Evolutionary conservation across 2,797 vertebrate species (phyloP).

Genomic region (Malurus splendens): DNA sequence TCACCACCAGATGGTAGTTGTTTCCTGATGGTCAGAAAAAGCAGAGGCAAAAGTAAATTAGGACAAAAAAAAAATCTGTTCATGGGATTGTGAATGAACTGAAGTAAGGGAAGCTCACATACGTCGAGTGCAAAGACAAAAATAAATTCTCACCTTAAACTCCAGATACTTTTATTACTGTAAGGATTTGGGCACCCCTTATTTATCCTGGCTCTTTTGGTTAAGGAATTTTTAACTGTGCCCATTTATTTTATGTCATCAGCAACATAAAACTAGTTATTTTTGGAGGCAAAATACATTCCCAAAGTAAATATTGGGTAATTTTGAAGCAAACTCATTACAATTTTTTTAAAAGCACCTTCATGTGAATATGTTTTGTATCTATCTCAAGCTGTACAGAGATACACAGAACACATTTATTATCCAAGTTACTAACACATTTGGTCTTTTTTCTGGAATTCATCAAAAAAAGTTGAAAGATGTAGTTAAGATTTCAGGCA

Average conservation of each 20-base stretch:
- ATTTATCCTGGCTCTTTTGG: background rate
- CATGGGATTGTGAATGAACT: background rate
- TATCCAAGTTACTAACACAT: background rate
- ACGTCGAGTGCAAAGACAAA: background rate
- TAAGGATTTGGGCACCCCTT: background rate
- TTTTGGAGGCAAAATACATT: background rate
- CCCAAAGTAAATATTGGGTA: background rate
- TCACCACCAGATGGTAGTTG: background rate
- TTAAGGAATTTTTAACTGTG: background rate
- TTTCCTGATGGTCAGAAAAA: background rate
- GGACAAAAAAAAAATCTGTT: background rate
- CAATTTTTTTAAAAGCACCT: background rate
- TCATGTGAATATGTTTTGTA: rapidly evolving
- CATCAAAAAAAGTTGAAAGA: background rate
- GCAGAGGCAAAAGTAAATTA: background rate
- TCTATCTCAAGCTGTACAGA: background rate
- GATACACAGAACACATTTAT: background rate
- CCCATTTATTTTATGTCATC: background rate
- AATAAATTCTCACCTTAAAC: background rate
- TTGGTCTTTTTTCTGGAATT: background rate
- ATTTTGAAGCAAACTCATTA: background rate
- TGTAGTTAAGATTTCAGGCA: background rate
- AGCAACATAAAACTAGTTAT: background rate
- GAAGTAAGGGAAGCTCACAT: background rate
- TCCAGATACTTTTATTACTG: background rate